Evolutionary conservation across 92 coral and sea anemone genomes (phyloP), one percentile per base, ranked within the genome.

Genomic region (Palythoa grandiflora): DNA sequence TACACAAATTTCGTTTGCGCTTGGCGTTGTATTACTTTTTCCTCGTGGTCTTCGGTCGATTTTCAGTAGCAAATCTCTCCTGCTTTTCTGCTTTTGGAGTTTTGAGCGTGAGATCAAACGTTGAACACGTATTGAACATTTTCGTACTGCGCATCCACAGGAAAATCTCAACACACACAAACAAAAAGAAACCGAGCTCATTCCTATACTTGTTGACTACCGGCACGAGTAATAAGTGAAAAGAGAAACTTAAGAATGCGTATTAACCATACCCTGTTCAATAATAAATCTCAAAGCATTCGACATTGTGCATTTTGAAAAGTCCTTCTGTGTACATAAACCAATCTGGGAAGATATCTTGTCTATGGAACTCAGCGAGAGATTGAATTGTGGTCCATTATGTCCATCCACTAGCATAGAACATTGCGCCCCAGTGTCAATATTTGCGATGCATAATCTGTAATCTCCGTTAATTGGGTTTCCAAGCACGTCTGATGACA

Each of bases 271-370:
- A 78, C 83, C 83, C 53, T 78, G 83, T 28, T 78, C 83, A 36
- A 78, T 51, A 78, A 54, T 15, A 21, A 78, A 78, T 2, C 36
- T 78, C 38, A 78, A 13, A 13, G 8, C 57, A 38, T 36, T 65
- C 63, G 66, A 53, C 83, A 78, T 54, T 1, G 83, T 16, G 21
- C 83, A 78, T 2, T 37, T 53, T 17, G 44, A 38, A 1, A 78
- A 78, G 83, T 54, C 47, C 15, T 78, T 78, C 19, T 14, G 20
- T 20, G 68, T 36, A 36, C 83, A 78, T 15, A 19, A 21, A 1
- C 83, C 83, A 55, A 78, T 78, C 83, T 78, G 83, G 0, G 83
- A 54, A 44, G 83, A 28, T 36, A 78, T 78, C 40, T 54, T 21
- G 11, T 78, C 83, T 14, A 78, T 78, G 68, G 83, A 21, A 54